A percentile compares a stretch with the other conserved stretches of the same genome.
Conservation (phyloP, 2,888 invertebrate genomes). For the Cheilosia urbana region DNA sequence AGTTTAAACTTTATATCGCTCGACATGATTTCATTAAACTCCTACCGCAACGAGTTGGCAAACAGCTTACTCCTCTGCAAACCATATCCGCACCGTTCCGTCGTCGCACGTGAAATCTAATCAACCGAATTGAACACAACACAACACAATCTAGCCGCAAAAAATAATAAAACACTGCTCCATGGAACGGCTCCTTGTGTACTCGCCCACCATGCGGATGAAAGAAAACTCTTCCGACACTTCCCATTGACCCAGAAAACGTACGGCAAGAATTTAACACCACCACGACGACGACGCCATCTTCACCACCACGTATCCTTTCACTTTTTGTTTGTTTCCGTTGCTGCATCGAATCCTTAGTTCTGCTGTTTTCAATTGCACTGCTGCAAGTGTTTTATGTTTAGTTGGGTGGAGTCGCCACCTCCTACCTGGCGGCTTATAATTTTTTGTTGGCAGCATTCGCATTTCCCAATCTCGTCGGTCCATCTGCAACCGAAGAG, state of each 20-base stretch:
- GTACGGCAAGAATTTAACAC: slow-evolving; percentile 62
- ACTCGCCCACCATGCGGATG: neutral
- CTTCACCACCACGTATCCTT: slow-evolving; percentile 67
- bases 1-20: neutral
- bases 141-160: slow-evolving; percentile 50
- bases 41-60: slow-evolving; percentile 20
- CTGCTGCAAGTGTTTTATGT: slow-evolving; percentile 51
- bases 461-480: slow-evolving; percentile 38
- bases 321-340: slow-evolving; percentile 48
- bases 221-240: slow-evolving; percentile 47
- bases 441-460: slow-evolving; percentile 35
- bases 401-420: slow-evolving; percentile 33
- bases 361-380: slow-evolving; percentile 27
- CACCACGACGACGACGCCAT: slow-evolving; percentile 43
- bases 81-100: neutral
- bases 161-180: slow-evolving; percentile 47
- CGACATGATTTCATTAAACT: slow-evolving; percentile 52
- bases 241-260: slow-evolving; percentile 68
- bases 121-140: slow-evolving; percentile 60
- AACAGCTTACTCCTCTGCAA: slow-evolving; percentile 2
- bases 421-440: slow-evolving; percentile 43
- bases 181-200: neutral
- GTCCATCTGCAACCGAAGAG: slow-evolving; percentile 50
- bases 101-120: slow-evolving; percentile 41
- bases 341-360: slow-evolving; percentile 9